A percentile compares a stretch with the other conserved stretches of the same genome.
Conservation (phyloP, 2,113 vertebrate genomes). For the Austrofundulus limnaeus region DNA sequence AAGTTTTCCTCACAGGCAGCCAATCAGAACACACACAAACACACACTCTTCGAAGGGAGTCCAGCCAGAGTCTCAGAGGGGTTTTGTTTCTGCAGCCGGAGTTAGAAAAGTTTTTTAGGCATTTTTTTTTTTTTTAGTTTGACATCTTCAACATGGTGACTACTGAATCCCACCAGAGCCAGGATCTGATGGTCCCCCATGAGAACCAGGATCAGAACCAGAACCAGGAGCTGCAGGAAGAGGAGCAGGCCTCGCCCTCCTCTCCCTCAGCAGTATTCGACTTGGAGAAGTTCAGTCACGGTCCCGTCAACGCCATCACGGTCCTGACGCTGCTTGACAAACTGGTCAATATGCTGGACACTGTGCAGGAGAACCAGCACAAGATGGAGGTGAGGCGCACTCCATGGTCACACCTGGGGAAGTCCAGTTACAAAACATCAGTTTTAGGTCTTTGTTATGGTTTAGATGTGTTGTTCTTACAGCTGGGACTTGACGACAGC, state of each 20-base stretch:
- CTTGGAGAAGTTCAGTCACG: slow-evolving; percentile 52
- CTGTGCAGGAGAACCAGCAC: slow-evolving; percentile 89
- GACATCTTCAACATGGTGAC: slow-evolving; percentile 58
- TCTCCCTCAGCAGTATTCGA: slow-evolving; percentile 31
- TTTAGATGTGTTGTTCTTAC: too few relatives aligned
- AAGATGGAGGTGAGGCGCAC: slow-evolving; percentile 83
- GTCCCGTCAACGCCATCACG: slow-evolving; percentile 91
- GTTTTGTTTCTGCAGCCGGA: slow-evolving; percentile 9
- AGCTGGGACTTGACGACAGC: background rate
- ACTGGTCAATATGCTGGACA: slow-evolving; percentile 92
- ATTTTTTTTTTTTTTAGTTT: slow-evolving; percentile 3
- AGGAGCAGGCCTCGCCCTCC: slow-evolving; percentile 45
- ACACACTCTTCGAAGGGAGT: background rate
- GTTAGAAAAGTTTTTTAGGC: background rate
- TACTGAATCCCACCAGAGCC: slow-evolving; percentile 68
- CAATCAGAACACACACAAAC: slow-evolving; percentile 46
- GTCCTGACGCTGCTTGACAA: slow-evolving; percentile 94
- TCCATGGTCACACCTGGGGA: background rate
- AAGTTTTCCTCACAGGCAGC: slow-evolving; percentile 47
- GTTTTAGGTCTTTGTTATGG: too few relatives aligned
- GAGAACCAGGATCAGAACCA: slow-evolving; percentile 53
- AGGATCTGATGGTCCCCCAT: slow-evolving; percentile 76
- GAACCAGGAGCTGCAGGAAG: slow-evolving; percentile 40
- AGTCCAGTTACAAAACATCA: background rate
- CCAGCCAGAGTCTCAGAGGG: background rate